These are phyloP conservation scores for Thaleichthys pacificus DNA, from an alignment of 2,797 vertebrate genomes.

Conservation along the genomic window DNA sequence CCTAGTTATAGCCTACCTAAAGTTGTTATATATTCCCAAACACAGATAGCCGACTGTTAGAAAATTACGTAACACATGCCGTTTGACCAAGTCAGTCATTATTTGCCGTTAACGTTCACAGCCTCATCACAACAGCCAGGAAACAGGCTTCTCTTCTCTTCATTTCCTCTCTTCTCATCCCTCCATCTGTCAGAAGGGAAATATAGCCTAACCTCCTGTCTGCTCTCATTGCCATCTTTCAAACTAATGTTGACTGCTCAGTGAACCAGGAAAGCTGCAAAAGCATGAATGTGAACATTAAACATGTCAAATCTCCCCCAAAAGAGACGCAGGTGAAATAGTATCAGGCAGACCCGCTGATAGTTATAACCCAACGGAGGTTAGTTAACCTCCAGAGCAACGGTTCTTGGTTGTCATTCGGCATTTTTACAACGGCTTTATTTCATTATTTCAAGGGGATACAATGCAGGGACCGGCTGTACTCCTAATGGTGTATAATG, in stretches of 20 bases:
- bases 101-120: not conserved
- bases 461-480: conserved; percentile 3
- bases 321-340: conserved; percentile 14
- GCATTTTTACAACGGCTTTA: not conserved
- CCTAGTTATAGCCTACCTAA: no score
- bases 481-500: conserved; percentile 32
- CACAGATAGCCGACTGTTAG: not conserved
- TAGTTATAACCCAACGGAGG: not conserved
- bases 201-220: not conserved
- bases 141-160: not conserved
- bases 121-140: not conserved
- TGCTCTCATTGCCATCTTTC: not conserved
- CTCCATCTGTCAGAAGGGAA: not conserved
- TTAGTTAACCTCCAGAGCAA: conserved; percentile 11
- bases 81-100: not conserved
- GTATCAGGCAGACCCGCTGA: conserved; percentile 13
- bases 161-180: not conserved
- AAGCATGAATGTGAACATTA: not conserved
- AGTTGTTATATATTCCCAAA: not conserved
- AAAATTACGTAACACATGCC: not conserved
- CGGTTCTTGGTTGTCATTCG: conserved; percentile 11
- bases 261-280: not conserved
- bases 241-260: not conserved
- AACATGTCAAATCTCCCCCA: conserved; percentile 19
- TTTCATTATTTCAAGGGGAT: conserved; percentile 14